phyloP scores from a whole-genome alignment of 2,113 vertebrate species.

The Clarias macrocephalus region DNA sequence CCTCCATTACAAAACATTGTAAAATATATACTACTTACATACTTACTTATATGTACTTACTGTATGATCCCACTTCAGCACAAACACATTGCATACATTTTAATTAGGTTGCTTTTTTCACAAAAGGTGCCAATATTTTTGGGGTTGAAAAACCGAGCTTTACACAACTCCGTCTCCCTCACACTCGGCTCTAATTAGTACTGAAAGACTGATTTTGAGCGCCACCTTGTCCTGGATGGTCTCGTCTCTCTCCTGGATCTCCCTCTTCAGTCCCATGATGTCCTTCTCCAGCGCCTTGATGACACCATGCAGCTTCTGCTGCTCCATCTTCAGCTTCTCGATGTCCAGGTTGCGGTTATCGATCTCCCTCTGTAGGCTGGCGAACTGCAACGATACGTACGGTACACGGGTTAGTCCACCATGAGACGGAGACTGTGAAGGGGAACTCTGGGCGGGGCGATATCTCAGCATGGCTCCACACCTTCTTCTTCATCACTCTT shows the following conservation, averaged over 20 bases:
- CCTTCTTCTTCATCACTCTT: conserved; percentile 85
- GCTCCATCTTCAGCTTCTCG: conserved; percentile 77
- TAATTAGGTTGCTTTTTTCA: neutral
- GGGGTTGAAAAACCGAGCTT: neutral
- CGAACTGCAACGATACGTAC: conserved; percentile 69
- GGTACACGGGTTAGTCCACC: neutral
- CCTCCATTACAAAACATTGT: neutral
- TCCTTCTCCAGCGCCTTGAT: conserved; percentile 85
- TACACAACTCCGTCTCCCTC: neutral
- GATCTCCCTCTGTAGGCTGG: conserved; percentile 82
- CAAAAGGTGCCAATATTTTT: neutral
- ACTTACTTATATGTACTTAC: neutral
- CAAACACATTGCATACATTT: neutral
- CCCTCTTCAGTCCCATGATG: conserved; percentile 80
- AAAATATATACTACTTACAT: neutral
- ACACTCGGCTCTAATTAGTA: neutral
- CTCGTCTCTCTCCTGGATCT: conserved; percentile 80
- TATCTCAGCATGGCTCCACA: conserved; percentile 51
- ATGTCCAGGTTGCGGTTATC: conserved; percentile 74
- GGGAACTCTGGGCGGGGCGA: neutral
- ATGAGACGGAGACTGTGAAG: neutral
- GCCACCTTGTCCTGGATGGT: conserved; percentile 86
- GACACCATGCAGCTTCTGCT: conserved; percentile 77
- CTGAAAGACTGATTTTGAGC: neutral
- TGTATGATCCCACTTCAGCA: too few species aligned